Conservation (phyloP, 1,140 invertebrate genomes). For the Diplogasteroides magnus region DNA sequence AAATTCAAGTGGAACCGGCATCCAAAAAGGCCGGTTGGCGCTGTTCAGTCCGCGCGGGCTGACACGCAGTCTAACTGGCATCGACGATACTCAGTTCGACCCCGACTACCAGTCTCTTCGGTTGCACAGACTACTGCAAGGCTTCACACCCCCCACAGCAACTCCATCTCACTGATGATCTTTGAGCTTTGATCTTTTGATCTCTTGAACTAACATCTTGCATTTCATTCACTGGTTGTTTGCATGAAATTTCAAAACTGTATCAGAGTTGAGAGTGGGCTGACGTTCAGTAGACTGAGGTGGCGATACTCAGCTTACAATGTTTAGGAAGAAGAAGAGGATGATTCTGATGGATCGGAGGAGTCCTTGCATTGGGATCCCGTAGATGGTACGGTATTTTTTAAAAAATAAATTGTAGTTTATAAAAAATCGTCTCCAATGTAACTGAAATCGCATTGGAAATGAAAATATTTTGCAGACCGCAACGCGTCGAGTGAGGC, state of each 20-base stretch:
- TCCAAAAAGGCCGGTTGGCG: not conserved
- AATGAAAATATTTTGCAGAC: not conserved
- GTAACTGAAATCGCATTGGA: not conserved
- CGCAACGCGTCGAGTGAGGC: not conserved
- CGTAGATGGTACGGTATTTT: not conserved
- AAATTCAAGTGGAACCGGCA: not conserved
- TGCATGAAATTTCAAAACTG: too few relatives aligned
- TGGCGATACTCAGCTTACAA: constrained; percentile 5
- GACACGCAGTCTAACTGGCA: too few relatives aligned
- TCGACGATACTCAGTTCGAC: too few relatives aligned
- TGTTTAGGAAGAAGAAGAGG: constrained; percentile 22
- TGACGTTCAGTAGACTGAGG: not conserved
- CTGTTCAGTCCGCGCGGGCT: too few relatives aligned
- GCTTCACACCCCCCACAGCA: not conserved
- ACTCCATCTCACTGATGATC: not conserved
- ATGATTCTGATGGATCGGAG: constrained; percentile 32
- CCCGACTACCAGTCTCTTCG: not conserved
- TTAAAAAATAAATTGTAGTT: not conserved
- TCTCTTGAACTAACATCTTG: too few relatives aligned
- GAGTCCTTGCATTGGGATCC: constrained; percentile 37
- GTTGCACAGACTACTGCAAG: not conserved
- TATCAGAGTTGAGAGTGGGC: too few relatives aligned
- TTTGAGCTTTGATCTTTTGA: too few relatives aligned
- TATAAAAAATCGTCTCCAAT: not conserved
- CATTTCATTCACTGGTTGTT: too few relatives aligned